phyloP scores from a whole-genome alignment of 2,797 vertebrate species.

The Spinus pinus region DNA sequence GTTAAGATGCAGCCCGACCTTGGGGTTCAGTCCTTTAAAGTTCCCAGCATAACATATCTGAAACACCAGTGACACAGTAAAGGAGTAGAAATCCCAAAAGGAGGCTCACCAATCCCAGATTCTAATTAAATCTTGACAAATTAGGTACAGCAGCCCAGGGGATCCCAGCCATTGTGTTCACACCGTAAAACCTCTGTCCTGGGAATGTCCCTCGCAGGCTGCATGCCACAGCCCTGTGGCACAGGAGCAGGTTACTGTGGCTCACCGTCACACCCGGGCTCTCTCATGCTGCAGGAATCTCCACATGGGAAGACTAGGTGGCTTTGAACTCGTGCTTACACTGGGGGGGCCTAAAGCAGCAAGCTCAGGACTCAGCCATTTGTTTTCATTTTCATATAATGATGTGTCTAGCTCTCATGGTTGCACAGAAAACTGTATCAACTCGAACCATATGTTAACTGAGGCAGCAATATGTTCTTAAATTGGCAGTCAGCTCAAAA shows the following conservation, averaged over 20 bases:
- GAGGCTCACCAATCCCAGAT: background rate
- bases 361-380: constrained; percentile 47
- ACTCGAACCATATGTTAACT: constrained; percentile 70
- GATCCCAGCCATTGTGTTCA: background rate
- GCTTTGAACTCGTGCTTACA: constrained; percentile 36
- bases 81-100: background rate
- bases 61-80: background rate
- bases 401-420: constrained; percentile 70
- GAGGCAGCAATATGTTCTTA: constrained; percentile 72
- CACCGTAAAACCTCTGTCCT: background rate
- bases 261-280: background rate
- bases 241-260: background rate
- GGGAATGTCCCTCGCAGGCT: background rate
- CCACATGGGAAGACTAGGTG: background rate
- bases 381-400: constrained; percentile 71
- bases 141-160: background rate
- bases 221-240: background rate
- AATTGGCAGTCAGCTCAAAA: constrained; percentile 68
- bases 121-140: constrained; percentile 33
- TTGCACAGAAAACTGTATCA: constrained; percentile 66
- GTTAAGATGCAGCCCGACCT: background rate
- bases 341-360: constrained; percentile 17
- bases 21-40: background rate
- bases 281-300: background rate
- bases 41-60: background rate